These are phyloP conservation scores for Gymnocypris eckloni DNA, from an alignment of 2,797 vertebrate species.

Conservation along the genomic window DNA sequence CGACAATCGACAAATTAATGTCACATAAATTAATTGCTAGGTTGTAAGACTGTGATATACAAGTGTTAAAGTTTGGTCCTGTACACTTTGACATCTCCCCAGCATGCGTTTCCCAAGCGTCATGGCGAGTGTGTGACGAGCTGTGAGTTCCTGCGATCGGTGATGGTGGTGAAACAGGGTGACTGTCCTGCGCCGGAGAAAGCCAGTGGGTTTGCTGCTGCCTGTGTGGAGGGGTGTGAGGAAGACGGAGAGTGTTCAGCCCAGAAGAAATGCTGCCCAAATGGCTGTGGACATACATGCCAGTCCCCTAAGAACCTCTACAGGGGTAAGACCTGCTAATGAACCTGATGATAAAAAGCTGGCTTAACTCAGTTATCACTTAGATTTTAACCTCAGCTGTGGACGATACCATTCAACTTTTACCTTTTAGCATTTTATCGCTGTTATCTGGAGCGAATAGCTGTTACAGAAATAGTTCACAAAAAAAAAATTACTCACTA, in stretches of 20 bases:
- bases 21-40: background rate
- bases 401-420: background rate
- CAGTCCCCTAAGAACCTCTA: conserved; percentile 88
- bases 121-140: conserved; percentile 92
- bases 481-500: background rate
- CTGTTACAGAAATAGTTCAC: background rate
- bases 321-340: conserved; percentile 77
- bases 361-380: background rate
- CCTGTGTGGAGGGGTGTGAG: conserved; percentile 92
- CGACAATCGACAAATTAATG: background rate
- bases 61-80: conserved; percentile 23
- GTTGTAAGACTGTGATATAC: background rate
- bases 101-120: conserved; percentile 88
- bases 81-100: conserved; percentile 2
- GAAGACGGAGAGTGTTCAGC: conserved; percentile 85
- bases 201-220: conserved; percentile 91
- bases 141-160: conserved; percentile 90
- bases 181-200: conserved; percentile 86
- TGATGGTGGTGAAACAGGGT: conserved; percentile 86
- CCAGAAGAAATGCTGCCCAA: conserved; percentile 91
- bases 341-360: background rate
- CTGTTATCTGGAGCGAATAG: background rate
- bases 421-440: background rate
- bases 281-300: conserved; percentile 92
- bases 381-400: background rate